Base-by-base conservation (phyloP, 2,888 invertebrate species). In the Seira ritae region DNA sequence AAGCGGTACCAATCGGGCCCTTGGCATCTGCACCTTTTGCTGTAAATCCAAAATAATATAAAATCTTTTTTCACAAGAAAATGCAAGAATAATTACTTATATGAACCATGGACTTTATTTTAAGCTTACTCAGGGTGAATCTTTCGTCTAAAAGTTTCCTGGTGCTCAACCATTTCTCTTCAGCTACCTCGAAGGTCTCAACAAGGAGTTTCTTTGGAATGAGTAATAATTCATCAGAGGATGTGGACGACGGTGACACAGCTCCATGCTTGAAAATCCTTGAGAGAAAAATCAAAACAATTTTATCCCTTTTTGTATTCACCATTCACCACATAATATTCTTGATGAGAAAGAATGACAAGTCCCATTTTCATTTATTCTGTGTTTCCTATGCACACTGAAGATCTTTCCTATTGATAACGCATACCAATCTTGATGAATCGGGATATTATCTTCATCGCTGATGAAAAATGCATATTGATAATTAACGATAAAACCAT, bases 1-100 rank as follows among this genome's bases (percentile, higher is more conserved):
- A 97, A 0, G 96, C 96, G 0, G 95, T 96, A 1, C 97, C 97
- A 15, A 94, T 94, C 0, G 97, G 94, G 0, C 96, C 96, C 89
- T 95, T 95, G 0, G 97, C 96, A 90, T 96, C 96, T 0, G 95
- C 95, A 88, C 95, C 95, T 85, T 95, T 95, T 90, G 93, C 95
- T 95, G 88, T 8, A 10, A 20, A 68, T 31, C 12, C 24, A 20
- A 15, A 17, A 66, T 62, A 66, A 66, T 15, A 20, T 66, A 66
- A 20, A 19, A 62, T 10, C n/a, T n/a, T n/a, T n/a, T n/a, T 62
- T 20, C 8, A 20, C 20, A 19, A 62, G 2, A 22, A 22, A 20
- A 24, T 19, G 42, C n/a, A n/a, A n/a, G n/a, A n/a, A n/a, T n/a
- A n/a, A n/a, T n/a, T n/a, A n/a, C n/a, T n/a, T n/a, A n/a, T n/a